Evolutionary conservation across 2,888 invertebrate genomes (phyloP).

Genomic region (Caenorhabditis japonica): DNA sequence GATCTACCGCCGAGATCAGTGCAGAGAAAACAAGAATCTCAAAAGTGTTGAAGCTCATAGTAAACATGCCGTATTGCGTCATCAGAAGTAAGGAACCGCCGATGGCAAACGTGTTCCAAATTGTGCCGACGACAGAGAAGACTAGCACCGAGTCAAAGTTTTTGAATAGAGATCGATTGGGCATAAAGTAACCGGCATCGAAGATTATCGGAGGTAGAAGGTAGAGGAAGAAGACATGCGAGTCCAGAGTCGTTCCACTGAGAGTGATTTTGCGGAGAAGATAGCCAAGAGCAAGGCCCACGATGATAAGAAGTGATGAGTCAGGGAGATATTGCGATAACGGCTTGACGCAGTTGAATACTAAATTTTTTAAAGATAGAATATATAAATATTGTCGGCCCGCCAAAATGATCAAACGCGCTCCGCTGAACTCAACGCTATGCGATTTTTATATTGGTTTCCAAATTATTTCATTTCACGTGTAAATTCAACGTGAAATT

Average conservation of each 20-base stretch:
- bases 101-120: conserved; percentile 88
- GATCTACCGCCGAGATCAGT: conserved; percentile 67
- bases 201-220: conserved; percentile 98
- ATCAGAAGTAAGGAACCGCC: conserved; percentile 62
- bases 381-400: no score
- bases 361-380: no score
- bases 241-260: conserved; percentile 56
- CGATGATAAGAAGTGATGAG: conserved; percentile 93
- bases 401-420: no score
- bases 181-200: conserved; percentile 99
- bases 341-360: conserved; percentile 59
- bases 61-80: conserved; percentile 53
- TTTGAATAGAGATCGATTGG: conserved; percentile 95
- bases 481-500: no score
- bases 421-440: no score
- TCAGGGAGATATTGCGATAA: conserved; percentile 85
- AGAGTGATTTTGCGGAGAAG: conserved; percentile 25
- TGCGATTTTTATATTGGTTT: no score
- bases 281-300: conserved; percentile 83
- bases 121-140: conserved; percentile 91
- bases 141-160: conserved; percentile 94
- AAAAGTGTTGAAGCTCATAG: conserved; percentile 59
- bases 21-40: conserved; percentile 66
- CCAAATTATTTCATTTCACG: no score
- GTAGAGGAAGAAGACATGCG: conserved; percentile 95